Conservation (phyloP, 2,888 invertebrate genomes). For the Aelia acuminata region DNA sequence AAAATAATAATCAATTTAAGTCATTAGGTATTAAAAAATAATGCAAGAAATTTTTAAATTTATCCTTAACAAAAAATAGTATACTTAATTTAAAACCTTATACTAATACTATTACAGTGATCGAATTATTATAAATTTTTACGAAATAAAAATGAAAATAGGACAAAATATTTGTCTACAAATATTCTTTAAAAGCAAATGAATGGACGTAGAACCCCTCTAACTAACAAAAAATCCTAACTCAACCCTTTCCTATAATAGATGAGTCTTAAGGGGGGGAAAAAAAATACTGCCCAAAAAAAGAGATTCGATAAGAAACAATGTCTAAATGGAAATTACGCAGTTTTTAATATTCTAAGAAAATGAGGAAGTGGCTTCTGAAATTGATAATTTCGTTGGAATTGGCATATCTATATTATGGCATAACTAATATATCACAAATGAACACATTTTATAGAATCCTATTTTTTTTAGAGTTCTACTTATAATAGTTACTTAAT, state of each 20-base stretch:
- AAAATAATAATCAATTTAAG: too few species aligned
- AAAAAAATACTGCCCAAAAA: neutral
- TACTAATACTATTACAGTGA: too few species aligned
- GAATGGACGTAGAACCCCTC: neutral
- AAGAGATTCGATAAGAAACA: neutral
- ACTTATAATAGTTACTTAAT: too few species aligned
- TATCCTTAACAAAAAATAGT: too few species aligned
- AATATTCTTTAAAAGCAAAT: neutral
- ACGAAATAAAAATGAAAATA: neutral
- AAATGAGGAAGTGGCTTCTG: neutral
- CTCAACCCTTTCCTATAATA: constrained; percentile 5
- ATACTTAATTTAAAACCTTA: too few species aligned
- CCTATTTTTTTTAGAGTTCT: neutral
- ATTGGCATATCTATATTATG: neutral
- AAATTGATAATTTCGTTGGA: neutral
- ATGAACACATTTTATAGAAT: constrained; percentile 14
- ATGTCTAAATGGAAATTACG: neutral
- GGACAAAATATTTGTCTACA: neutral
- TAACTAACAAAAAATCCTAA: neutral
- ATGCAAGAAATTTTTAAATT: too few species aligned
- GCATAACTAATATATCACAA: neutral
- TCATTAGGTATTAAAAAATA: too few species aligned
- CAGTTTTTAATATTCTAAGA: neutral
- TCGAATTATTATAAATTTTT: neutral
- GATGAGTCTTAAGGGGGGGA: neutral